Percentiles rank a stretch among this genome's conserved stretches.
These are phyloP conservation scores for Ispidina lecontei DNA, from an alignment of 2,797 vertebrate genomes.

Conservation along the genomic window DNA sequence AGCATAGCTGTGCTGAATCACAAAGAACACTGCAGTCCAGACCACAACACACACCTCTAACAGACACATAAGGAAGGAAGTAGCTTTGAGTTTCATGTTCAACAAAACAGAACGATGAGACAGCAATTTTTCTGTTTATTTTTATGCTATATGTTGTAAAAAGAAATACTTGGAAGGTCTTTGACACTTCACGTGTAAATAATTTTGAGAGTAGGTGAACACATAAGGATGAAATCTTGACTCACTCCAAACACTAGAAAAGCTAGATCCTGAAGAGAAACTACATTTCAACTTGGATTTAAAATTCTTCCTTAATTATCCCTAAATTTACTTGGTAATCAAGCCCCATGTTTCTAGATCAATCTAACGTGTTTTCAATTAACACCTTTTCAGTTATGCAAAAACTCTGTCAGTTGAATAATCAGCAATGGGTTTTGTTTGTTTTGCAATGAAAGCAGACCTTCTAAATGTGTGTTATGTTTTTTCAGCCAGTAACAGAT, in stretches of 20 bases:
- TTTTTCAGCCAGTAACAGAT: slow-evolving; percentile 5
- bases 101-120: neutral
- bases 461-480: neutral
- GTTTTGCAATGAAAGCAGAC: neutral
- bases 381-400: neutral
- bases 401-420: slow-evolving; percentile 40
- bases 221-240: neutral
- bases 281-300: neutral
- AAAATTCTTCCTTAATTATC: slow-evolving; percentile 18
- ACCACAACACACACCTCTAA: neutral
- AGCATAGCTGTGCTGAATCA: neutral
- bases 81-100: neutral
- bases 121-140: neutral
- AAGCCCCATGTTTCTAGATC: neutral
- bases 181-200: neutral
- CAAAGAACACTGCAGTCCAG: neutral
- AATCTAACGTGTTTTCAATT: slow-evolving; percentile 13
- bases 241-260: neutral
- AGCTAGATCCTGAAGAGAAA: neutral
- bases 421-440: slow-evolving; percentile 18
- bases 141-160: neutral
- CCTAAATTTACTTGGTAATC: slow-evolving; percentile 22
- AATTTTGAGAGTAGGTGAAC: neutral
- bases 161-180: neutral
- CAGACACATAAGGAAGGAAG: neutral